These are phyloP conservation scores for Lycodopsis pacificus DNA, from an alignment of 2,797 vertebrate genomes.

Conservation along the genomic window DNA sequence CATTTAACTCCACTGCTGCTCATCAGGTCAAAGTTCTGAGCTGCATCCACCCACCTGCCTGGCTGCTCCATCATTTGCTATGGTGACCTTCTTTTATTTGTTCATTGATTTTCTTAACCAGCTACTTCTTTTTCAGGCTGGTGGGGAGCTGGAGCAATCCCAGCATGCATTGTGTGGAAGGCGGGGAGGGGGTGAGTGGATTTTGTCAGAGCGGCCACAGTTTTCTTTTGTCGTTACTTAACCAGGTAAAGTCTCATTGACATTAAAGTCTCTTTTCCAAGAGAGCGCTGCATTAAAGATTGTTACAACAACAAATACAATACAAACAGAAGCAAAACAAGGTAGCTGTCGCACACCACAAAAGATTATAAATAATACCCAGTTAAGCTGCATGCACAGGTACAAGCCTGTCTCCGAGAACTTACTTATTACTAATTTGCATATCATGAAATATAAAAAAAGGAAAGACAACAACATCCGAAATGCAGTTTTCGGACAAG, in stretches of 20 bases:
- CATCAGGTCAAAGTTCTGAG: conserved; percentile 45
- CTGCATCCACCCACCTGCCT: conserved; percentile 21
- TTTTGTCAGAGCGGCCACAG: background rate
- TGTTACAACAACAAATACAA: background rate
- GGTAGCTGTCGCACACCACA: background rate
- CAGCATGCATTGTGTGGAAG: conserved; percentile 17
- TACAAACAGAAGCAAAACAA: background rate
- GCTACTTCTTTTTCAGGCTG: background rate
- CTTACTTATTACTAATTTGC: background rate
- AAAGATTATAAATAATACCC: background rate
- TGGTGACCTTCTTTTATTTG: conserved; percentile 4
- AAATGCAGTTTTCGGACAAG: background rate
- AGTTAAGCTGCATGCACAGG: background rate
- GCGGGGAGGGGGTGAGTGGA: background rate
- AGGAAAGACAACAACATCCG: background rate
- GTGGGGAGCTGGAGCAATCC: conserved; percentile 18
- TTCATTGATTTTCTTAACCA: conserved; percentile 49
- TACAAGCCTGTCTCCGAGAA: background rate
- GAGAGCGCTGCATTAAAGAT: background rate
- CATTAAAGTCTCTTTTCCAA: background rate
- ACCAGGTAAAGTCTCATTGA: background rate
- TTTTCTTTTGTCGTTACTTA: background rate
- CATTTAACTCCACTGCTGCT: conserved; percentile 22
- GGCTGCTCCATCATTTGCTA: conserved; percentile 11
- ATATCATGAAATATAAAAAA: background rate